Evolutionary conservation across 2,113 vertebrate genomes (phyloP).

Genomic region (Aldabrachelys gigantea): DNA sequence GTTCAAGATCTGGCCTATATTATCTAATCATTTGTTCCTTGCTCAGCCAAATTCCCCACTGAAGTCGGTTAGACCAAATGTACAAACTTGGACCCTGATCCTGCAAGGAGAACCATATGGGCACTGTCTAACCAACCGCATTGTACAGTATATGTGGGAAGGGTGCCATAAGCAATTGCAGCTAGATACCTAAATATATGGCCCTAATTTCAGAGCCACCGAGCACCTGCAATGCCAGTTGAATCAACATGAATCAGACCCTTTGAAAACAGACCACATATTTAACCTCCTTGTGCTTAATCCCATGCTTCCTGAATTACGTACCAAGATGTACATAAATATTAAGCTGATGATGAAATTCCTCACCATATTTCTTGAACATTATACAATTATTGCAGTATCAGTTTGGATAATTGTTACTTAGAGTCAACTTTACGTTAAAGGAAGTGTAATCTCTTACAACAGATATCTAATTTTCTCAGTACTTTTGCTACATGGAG

Average conservation of each 20-base stretch:
- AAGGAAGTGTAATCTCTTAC: neutral
- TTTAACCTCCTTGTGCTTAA: neutral
- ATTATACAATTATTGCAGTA: neutral
- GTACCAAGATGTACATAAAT: neutral
- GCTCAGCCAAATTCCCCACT: neutral
- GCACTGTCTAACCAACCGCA: fast-evolving
- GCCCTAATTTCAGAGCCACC: neutral
- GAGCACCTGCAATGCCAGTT: neutral
- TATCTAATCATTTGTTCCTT: neutral
- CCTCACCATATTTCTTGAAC: neutral
- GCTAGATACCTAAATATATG: neutral
- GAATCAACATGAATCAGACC: neutral
- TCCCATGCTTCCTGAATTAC: neutral
- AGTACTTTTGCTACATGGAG: neutral
- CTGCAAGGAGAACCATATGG: neutral
- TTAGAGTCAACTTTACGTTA: fast-evolving
- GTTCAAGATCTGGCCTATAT: neutral
- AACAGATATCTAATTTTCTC: neutral
- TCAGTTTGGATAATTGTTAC: neutral
- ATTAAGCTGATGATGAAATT: neutral
- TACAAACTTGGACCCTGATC: neutral
- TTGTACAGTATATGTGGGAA: neutral
- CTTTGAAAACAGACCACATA: neutral
- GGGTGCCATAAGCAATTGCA: neutral
- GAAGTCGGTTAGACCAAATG: neutral